phyloP scores from a whole-genome alignment of 2,888 invertebrate species.

The Cephus pygmeus region DNA sequence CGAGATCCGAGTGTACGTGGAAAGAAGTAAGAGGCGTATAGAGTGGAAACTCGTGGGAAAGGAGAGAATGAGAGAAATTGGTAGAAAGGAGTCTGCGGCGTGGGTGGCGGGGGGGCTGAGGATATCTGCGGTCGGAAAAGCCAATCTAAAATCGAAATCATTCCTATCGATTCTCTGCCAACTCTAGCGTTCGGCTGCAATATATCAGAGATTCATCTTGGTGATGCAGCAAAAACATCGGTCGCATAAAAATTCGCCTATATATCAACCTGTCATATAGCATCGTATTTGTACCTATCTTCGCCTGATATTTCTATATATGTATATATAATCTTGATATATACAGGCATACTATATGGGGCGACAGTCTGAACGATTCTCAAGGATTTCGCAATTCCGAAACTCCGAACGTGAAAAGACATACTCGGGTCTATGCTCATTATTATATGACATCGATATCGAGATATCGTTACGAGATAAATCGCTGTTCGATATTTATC shows the following conservation, averaged over 20 bases:
- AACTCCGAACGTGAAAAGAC: neutral
- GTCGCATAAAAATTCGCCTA: conserved; percentile 57
- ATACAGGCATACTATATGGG: neutral
- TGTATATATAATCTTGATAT: neutral
- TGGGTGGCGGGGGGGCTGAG: neutral
- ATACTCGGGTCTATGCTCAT: neutral
- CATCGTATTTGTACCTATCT: conserved; percentile 53
- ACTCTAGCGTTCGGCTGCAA: conserved; percentile 16
- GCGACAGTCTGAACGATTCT: neutral
- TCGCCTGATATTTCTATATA: conserved; percentile 46
- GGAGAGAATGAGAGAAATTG: neutral
- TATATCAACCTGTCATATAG: conserved; percentile 57
- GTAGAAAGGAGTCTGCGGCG: conserved; percentile 8
- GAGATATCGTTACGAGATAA: neutral
- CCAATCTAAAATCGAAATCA: conserved; percentile 24
- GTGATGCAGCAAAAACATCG: conserved; percentile 56
- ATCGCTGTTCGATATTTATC: neutral
- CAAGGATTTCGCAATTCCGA: neutral
- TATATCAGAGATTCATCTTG: conserved; percentile 55
- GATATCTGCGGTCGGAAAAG: conserved; percentile 24
- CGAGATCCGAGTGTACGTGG: neutral
- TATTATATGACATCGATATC: neutral
- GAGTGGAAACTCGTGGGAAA: conserved; percentile 14
- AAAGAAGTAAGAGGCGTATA: conserved; percentile 3
- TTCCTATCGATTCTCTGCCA: conserved; percentile 28